Base-by-base conservation (phyloP, 2,888 invertebrate genomes). In the Euclidia mi region DNA sequence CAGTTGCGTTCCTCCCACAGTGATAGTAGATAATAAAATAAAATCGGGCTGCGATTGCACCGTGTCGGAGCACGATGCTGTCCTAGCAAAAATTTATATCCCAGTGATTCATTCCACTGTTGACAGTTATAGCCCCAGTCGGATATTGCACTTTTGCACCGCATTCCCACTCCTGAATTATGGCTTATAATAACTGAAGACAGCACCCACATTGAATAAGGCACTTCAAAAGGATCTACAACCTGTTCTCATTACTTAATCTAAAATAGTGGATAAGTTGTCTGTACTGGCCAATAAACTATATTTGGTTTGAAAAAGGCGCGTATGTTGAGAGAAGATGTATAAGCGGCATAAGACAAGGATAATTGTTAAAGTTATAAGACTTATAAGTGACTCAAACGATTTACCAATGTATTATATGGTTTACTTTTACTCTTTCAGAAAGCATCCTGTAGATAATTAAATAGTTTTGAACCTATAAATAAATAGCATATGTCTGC, bases 131-230 rank as follows among this genome's bases (percentile, higher is more conserved):
- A 88, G 92, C 90, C 79, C 79, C 66, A 82, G 79, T 86, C 86
- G 88, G 89, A 91, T 92, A 91, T 91, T 92, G 90, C 91, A 90
- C 91, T 91, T 89, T 89, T 91, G 90, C 89, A 72, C 82, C 83
- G 82, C 88, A 84, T 88, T 88, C 88, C 81, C 79, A 82, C 84
- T 85, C 47, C 80, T 90, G 86, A 91, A 89, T 86, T 90, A 91
- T 91, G 74, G 75, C 71, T 82, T 84, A 88, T 87, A 89, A 90
- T 89, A 89, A 84, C 85, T 70, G 82, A 85, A 81, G 86, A 86
- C 75, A 76, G 71, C 75, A 69, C 61, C 71, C 66, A 75, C 68
- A 70, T 69, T 76, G 62, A 66, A 67, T 62, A 53, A 41, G 53
- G 64, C 51, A 65, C 49, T 38, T 58, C 17, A 53, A 64, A n/a